Conservation (phyloP, 2,113 vertebrate species). For the Ancistrus triradiatus region DNA sequence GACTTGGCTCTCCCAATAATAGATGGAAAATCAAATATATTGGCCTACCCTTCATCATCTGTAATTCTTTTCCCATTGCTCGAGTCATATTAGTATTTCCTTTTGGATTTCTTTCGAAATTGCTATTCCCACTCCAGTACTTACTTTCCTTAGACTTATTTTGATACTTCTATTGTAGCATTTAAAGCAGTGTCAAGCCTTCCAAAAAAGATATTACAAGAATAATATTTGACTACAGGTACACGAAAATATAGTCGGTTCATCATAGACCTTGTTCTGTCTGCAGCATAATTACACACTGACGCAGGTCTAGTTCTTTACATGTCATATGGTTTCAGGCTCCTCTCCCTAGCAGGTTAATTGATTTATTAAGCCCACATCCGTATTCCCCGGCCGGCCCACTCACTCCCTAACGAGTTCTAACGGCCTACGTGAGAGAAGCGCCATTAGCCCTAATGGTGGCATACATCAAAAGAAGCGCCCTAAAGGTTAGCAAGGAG, state of each 20-base stretch:
- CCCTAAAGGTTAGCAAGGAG: conserved; percentile 68
- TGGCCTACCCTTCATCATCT: no score
- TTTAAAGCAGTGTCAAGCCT: no score
- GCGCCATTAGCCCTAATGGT: conserved; percentile 80
- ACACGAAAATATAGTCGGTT: no score
- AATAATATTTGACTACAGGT: no score
- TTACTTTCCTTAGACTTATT: no score
- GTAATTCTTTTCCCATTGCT: conserved; percentile 3
- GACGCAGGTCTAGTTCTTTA: conserved; percentile 37
- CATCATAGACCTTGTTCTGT: no score
- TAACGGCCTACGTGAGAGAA: conserved; percentile 81
- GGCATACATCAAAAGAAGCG: conserved; percentile 57
- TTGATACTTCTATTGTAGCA: no score
- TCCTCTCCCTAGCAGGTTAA: conserved; percentile 65
- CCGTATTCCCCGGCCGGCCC: conserved; percentile 71
- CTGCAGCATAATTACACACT: no score
- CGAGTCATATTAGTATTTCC: conserved; percentile 2
- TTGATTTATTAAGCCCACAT: conserved; percentile 77
- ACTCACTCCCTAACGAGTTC: conserved; percentile 78
- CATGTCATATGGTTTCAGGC: conserved; percentile 63
- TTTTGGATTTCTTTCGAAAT: neutral
- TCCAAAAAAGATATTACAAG: no score
- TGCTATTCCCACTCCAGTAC: no score
- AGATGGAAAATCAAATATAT: neutral
- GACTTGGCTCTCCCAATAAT: neutral